A percentile compares a stretch with the other conserved stretches of the same genome.
These are phyloP conservation scores for Criorhina ranunculi DNA, from an alignment of 2,888 invertebrate species.

Conservation along the genomic window DNA sequence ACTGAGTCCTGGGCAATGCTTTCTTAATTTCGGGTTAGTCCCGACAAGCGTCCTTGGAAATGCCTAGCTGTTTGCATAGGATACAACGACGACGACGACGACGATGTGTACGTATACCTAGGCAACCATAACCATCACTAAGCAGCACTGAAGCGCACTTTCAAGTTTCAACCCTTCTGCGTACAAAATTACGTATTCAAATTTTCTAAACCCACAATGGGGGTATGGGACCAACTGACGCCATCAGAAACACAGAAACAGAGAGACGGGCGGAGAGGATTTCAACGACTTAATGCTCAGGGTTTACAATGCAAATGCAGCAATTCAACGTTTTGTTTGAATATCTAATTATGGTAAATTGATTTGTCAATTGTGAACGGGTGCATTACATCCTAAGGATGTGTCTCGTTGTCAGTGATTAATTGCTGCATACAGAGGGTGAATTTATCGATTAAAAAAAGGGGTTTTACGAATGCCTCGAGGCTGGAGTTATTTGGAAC, in stretches of 20 bases:
- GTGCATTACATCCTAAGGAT: conserved; percentile 62
- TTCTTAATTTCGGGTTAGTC: conserved; percentile 71
- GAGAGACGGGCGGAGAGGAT: not conserved
- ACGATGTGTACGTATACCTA: conserved; percentile 34
- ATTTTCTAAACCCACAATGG: conserved; percentile 45
- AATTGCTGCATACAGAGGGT: conserved; percentile 31
- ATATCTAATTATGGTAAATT: conserved; percentile 77
- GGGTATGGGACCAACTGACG: conserved; percentile 35
- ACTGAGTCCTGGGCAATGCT: conserved; percentile 39
- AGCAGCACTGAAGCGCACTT: conserved; percentile 32
- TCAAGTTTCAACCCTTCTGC: conserved; percentile 63
- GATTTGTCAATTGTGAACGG: conserved; percentile 73
- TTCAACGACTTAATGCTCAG: conserved; percentile 69
- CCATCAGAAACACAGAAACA: conserved; percentile 6
- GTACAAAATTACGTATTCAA: conserved; percentile 70
- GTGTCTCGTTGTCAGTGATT: conserved; percentile 62
- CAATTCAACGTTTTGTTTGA: conserved; percentile 76
- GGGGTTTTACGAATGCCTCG: conserved; percentile 18
- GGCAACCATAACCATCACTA: conserved; percentile 60
- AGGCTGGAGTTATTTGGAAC: conserved; percentile 35
- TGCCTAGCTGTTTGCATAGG: conserved; percentile 25
- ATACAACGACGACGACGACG: conserved; percentile 10
- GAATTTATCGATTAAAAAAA: conserved; percentile 45
- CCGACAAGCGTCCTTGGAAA: conserved; percentile 58
- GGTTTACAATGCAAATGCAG: conserved; percentile 74